These are phyloP conservation scores for Drosophila quinaria DNA, from an alignment of 2,888 invertebrate genomes.

Conservation along the genomic window DNA sequence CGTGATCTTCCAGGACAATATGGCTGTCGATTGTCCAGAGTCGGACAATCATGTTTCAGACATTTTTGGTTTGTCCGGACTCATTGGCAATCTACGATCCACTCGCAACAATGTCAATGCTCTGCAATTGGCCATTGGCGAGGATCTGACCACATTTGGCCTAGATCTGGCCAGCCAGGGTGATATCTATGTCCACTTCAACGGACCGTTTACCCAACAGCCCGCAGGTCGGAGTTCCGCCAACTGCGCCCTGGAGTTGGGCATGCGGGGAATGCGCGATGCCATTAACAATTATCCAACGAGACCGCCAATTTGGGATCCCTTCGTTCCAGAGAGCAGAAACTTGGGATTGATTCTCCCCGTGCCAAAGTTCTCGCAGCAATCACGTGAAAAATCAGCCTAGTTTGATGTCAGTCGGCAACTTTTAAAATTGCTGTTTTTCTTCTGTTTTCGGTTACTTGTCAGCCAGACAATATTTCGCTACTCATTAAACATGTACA, in stretches of 20 bases:
- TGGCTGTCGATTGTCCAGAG: not conserved
- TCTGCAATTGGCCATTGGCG: constrained; percentile 51
- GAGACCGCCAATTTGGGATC: constrained; percentile 62
- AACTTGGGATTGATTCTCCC: constrained; percentile 50
- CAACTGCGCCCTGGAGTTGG: constrained; percentile 59
- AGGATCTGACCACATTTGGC: constrained; percentile 64
- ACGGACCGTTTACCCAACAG: constrained; percentile 65
- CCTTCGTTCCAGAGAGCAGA: constrained; percentile 59
- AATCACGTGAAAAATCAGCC: constrained; percentile 16
- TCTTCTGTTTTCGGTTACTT: constrained; percentile 32
- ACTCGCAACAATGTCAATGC: constrained; percentile 18
- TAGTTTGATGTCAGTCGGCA: constrained; percentile 46
- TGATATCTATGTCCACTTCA: constrained; percentile 71
- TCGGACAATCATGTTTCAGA: constrained; percentile 21
- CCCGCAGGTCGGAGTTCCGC: constrained; percentile 54
- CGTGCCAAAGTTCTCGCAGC: constrained; percentile 18
- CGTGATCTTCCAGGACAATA: constrained; percentile 32
- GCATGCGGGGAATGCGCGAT: constrained; percentile 70
- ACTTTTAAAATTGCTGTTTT: constrained; percentile 46
- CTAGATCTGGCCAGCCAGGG: constrained; percentile 64
- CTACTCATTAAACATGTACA: constrained; percentile 12
- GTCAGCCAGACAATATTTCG: constrained; percentile 23
- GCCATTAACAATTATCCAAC: constrained; percentile 48
- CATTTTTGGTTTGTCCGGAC: constrained; percentile 47
- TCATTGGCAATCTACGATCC: constrained; percentile 38